Evolutionary conservation across 2,113 vertebrate genomes (phyloP).

Genomic region (Thomomys bottae): DNA sequence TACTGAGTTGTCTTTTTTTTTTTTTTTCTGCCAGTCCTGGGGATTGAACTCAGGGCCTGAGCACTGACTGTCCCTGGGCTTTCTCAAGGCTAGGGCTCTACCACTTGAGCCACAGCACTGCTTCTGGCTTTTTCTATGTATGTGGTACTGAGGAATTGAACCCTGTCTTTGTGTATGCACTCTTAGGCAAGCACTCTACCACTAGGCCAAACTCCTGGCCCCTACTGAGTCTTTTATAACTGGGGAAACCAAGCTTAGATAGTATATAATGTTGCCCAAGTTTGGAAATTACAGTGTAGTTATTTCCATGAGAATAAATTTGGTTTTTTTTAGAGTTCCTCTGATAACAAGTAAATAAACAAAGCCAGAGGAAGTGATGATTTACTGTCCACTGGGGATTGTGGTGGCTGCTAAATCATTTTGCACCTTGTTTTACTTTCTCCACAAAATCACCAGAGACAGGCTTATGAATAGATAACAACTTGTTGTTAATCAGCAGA

Average conservation of each 20-base stretch:
- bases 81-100: too few relatives aligned
- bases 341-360: neutral
- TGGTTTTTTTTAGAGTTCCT: neutral
- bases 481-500: neutral
- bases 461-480: neutral
- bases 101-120: too few relatives aligned
- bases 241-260: neutral
- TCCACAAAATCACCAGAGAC: neutral
- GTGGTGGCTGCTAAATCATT: too few relatives aligned
- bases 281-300: neutral
- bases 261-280: neutral
- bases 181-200: too few relatives aligned
- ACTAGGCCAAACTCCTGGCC: too few relatives aligned
- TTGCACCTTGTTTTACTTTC: neutral
- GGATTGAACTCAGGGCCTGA: too few relatives aligned
- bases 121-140: too few relatives aligned
- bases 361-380: neutral
- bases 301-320: conserved; percentile 8
- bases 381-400: neutral
- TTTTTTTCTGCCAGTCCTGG: too few relatives aligned
- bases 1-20: too few relatives aligned
- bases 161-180: too few relatives aligned
- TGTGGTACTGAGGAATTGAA: too few relatives aligned
- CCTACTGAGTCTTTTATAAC: neutral
- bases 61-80: too few relatives aligned